Evolutionary conservation across 1,140 invertebrate genomes (phyloP).

Genomic region (Trichonephila clavipes): DNA sequence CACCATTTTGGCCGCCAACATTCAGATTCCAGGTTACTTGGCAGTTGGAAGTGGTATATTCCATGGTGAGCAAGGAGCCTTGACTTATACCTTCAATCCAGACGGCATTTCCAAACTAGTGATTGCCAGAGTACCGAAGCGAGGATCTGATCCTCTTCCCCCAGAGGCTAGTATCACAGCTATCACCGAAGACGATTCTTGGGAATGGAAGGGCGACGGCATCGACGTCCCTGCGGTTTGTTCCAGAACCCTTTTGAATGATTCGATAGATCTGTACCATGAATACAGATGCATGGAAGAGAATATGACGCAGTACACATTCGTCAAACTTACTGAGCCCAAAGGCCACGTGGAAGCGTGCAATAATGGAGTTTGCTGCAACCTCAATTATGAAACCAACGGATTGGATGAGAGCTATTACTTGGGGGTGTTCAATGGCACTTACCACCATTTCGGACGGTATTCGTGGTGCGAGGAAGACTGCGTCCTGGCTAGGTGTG

Average conservation of each 20-base stretch:
- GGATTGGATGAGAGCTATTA: constrained; percentile 33
- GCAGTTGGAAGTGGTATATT: constrained; percentile 77
- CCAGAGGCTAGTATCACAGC: constrained; percentile 9
- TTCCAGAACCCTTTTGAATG: not conserved
- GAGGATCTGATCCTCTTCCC: not conserved
- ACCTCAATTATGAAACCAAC: constrained; percentile 43
- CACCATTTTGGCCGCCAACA: constrained; percentile 84
- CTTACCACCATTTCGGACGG: not conserved
- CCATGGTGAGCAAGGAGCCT: constrained; percentile 7
- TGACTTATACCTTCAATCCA: constrained; percentile 60
- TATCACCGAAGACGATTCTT: not conserved
- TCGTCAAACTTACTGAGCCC: constrained; percentile 34
- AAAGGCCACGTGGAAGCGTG: constrained; percentile 43
- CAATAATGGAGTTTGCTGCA: constrained; percentile 75
- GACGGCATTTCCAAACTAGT: constrained; percentile 60
- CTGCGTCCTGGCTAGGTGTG: constrained; percentile 57
- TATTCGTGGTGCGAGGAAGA: constrained; percentile 52
- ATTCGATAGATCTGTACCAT: not conserved
- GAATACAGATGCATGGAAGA: constrained; percentile 39
- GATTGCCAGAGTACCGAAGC: constrained; percentile 33
- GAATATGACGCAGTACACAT: constrained; percentile 48
- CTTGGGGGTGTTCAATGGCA: constrained; percentile 52
- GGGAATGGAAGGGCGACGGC: constrained; percentile 5
- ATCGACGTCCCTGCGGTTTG: constrained; percentile 37
- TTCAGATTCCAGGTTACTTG: constrained; percentile 80